phyloP scores from a whole-genome alignment of 92 coral and sea anemone species.

The Epizoanthus rinbou region DNA sequence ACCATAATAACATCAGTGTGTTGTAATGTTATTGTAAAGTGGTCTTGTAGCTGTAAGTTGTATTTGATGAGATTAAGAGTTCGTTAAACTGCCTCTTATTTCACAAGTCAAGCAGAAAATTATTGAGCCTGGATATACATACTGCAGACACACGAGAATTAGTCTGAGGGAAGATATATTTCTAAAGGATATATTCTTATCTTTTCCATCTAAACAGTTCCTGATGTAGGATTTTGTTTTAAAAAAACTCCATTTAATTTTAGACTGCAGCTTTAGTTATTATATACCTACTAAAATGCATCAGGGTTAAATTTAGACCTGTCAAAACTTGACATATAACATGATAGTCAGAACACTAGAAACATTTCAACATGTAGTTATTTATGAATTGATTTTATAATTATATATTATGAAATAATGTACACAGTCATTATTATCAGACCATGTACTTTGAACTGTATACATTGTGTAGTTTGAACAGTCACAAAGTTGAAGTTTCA shows the following conservation, averaged over 20 bases:
- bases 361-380: neutral
- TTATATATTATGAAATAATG: no score
- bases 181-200: neutral
- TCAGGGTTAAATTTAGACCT: neutral
- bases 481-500: no score
- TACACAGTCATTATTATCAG: no score
- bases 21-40: neutral
- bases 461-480: no score
- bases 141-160: neutral
- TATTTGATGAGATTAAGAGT: neutral
- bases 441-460: no score
- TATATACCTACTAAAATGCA: neutral
- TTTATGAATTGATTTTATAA: no score
- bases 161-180: neutral
- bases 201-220: neutral
- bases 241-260: no score
- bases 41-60: neutral
- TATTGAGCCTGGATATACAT: neutral
- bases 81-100: neutral
- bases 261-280: no score
- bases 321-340: neutral
- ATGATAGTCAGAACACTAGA: neutral
- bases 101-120: conserved; percentile 28
- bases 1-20: neutral
- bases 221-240: no score